phyloP scores from a whole-genome alignment of 2,888 invertebrate species.

The Luffia ferchaultella region DNA sequence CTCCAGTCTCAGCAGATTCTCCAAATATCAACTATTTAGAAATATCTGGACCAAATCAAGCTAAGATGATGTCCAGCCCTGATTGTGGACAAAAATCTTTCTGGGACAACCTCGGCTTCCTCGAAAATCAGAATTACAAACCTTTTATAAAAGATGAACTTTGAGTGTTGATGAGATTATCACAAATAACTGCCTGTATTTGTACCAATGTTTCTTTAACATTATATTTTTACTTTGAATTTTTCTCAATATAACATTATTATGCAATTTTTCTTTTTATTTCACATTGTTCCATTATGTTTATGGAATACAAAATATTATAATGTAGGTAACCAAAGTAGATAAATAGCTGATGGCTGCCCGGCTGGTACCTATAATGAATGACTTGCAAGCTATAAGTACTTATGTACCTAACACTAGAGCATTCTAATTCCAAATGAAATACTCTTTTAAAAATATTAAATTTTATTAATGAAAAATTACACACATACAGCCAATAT shows the following conservation, averaged over 20 bases:
- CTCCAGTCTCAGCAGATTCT: conserved; percentile 41
- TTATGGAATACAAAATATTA: no score
- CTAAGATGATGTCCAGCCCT: conserved; percentile 41
- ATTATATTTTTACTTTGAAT: no score
- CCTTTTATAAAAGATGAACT: conserved; percentile 42
- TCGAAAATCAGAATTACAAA: conserved; percentile 62
- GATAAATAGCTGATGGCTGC: no score
- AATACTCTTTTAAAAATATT: not conserved
- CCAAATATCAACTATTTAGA: conserved; percentile 56
- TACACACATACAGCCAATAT: no score
- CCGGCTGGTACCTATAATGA: no score
- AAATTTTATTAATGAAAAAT: not conserved
- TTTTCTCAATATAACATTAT: no score
- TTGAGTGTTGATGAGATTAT: conserved; percentile 20
- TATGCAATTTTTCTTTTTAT: no score
- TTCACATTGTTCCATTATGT: no score
- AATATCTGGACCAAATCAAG: conserved; percentile 50
- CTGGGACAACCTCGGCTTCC: conserved; percentile 68
- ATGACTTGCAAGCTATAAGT: no score
- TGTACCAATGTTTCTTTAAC: not conserved
- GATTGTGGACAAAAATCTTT: conserved; percentile 66
- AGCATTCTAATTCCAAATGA: no score
- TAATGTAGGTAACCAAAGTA: no score
- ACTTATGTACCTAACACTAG: no score
- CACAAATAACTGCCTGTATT: not conserved